These are phyloP conservation scores for Oryzias sinensis DNA, from an alignment of 2,797 vertebrate genomes.

Conservation along the genomic window DNA sequence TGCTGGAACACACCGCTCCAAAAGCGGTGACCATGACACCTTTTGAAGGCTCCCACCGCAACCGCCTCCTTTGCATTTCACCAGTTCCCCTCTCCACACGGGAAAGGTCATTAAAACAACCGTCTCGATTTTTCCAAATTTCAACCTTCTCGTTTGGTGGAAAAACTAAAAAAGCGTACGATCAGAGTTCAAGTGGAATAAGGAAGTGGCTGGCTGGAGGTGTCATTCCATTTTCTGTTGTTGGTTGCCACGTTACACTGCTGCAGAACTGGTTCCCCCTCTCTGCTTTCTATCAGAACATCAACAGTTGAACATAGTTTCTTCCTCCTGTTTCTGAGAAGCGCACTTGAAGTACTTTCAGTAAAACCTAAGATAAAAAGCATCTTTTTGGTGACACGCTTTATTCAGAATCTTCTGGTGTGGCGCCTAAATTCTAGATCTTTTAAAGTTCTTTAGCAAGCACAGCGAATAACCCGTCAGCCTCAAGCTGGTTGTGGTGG, in stretches of 20 bases:
- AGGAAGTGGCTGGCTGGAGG: slow-evolving; percentile 63
- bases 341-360: slow-evolving; percentile 17
- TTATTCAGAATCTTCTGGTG: too few species aligned
- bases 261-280: slow-evolving; percentile 74
- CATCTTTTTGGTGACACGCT: too few species aligned
- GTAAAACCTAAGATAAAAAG: too few species aligned
- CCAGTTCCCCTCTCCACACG: not conserved
- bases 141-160: not conserved
- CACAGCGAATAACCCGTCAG: slow-evolving; percentile 61
- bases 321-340: slow-evolving; percentile 18
- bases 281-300: slow-evolving; percentile 67
- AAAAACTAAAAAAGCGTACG: slow-evolving; percentile 20
- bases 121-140: not conserved
- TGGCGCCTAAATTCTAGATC: slow-evolving; percentile 44
- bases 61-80: slow-evolving; percentile 13
- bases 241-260: slow-evolving; percentile 68
- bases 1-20: slow-evolving; percentile 47
- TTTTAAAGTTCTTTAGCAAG: slow-evolving; percentile 44
- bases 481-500: slow-evolving; percentile 65
- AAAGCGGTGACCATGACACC: slow-evolving; percentile 38
- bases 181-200: slow-evolving; percentile 55
- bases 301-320: slow-evolving; percentile 51
- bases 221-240: slow-evolving; percentile 71
- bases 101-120: not conserved
- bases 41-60: slow-evolving; percentile 7